phyloP scores from a whole-genome alignment of 2,888 invertebrate species.

The Steinernema scapterisci region DNA sequence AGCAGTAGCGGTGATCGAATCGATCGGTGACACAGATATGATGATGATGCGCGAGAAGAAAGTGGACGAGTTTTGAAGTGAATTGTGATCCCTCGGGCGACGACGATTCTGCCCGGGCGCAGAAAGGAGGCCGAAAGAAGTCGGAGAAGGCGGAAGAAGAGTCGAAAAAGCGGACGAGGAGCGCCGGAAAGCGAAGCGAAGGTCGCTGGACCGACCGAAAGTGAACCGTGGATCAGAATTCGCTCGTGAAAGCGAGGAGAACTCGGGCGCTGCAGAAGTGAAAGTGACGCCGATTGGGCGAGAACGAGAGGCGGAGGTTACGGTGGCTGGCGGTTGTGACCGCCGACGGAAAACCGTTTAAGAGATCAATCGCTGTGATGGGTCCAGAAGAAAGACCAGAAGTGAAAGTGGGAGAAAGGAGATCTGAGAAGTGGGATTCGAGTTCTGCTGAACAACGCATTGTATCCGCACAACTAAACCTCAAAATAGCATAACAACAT shows the following conservation, averaged over 20 bases:
- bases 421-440: too few relatives aligned
- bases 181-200: neutral
- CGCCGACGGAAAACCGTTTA: too few relatives aligned
- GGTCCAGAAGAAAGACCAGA: too few relatives aligned
- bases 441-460: too few relatives aligned
- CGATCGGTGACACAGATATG: conserved; percentile 28
- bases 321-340: too few relatives aligned
- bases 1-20: conserved; percentile 9
- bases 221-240: neutral
- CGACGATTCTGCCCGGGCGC: neutral
- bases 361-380: too few relatives aligned
- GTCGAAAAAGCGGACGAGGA: neutral
- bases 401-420: too few relatives aligned
- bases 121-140: neutral
- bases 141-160: neutral
- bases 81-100: conserved; percentile 5
- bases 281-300: too few relatives aligned
- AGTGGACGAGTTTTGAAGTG: conserved; percentile 4
- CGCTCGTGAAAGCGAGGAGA: neutral
- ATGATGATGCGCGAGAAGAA: conserved; percentile 9
- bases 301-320: too few relatives aligned
- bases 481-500: too few relatives aligned
- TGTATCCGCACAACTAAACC: too few relatives aligned
- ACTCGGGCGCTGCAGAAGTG: too few relatives aligned
- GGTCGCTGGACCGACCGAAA: neutral